A percentile compares a stretch with the other conserved stretches of the same genome.
Evolutionary conservation across 2,888 invertebrate genomes (phyloP).

Genomic region (Anorthoa munda): DNA sequence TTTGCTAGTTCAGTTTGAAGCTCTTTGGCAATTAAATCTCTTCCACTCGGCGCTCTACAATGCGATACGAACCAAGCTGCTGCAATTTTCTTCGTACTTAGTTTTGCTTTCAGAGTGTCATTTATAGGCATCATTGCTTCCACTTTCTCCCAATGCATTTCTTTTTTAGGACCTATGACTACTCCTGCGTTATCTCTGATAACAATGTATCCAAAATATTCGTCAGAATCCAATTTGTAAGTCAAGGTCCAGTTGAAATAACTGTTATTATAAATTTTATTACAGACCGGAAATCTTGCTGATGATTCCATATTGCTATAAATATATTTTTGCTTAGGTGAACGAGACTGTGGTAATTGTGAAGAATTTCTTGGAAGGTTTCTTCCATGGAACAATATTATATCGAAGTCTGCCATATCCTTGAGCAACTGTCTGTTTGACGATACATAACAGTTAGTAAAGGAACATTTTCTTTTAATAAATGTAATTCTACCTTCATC

Average conservation of each 20-base stretch:
- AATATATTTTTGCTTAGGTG: slow-evolving; percentile 59
- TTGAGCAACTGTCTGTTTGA: slow-evolving; percentile 67
- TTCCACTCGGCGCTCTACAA: slow-evolving; percentile 69
- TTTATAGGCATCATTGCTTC: slow-evolving; percentile 72
- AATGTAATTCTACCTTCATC: slow-evolving; percentile 73
- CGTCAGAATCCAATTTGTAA: slow-evolving; percentile 76
- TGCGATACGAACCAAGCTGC: slow-evolving; percentile 83
- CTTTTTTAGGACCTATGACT: slow-evolving; percentile 71
- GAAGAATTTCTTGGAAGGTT: slow-evolving; percentile 57
- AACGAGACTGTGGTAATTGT: slow-evolving; percentile 70
- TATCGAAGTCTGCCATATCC: slow-evolving; percentile 75
- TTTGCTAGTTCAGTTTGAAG: slow-evolving; percentile 67
- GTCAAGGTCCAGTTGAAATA: slow-evolving; percentile 82
- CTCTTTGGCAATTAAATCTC: slow-evolving; percentile 66
- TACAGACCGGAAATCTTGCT: slow-evolving; percentile 71
- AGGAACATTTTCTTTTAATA: slow-evolving; percentile 71
- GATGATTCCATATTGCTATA: slow-evolving; percentile 74
- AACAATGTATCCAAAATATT: slow-evolving; percentile 72
- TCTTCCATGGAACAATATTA: slow-evolving; percentile 76
- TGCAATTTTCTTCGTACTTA: slow-evolving; percentile 73
- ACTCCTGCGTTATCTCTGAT: slow-evolving; percentile 68
- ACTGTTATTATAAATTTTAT: slow-evolving; percentile 64
- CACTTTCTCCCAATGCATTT: slow-evolving; percentile 73
- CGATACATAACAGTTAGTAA: slow-evolving; percentile 80
- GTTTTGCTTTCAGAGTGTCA: slow-evolving; percentile 67